Evolutionary conservation across 2,113 vertebrate species (phyloP), one percentile per base, ranked within the genome.

Genomic region (Microcebus jonahi): DNA sequence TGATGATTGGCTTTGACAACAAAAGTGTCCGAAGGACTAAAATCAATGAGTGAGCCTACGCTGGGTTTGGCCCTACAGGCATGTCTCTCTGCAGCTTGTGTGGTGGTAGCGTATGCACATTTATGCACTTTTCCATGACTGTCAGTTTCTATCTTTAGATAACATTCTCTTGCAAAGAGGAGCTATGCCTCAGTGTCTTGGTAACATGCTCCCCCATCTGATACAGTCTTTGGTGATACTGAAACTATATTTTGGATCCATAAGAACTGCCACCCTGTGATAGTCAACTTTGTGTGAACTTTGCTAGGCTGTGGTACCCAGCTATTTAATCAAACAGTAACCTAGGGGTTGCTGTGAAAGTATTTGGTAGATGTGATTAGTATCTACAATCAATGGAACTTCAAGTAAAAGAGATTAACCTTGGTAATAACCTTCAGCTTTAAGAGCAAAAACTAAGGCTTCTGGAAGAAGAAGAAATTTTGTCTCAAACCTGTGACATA

Each of bases 401-500:
- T 84, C 63, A 39, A 71, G 12, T 67, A 39, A 90, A 70, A 9
- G 34, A 39, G 15, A 45, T 94, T 27, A 84, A 17, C 20, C 25
- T 27, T 34, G 36, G 53, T 88, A 42, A 83, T 42, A 50, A 63
- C 61, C 11, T 63, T 63, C 25, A 63, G 14, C 5, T 8, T 59
- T 81, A 50, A 76, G 11, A 76, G 48, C 29, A 36, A 88, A 91
- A 50, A 11, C 27, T 73, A 23, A 91, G 6, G 4, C 81, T 92
- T 97, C 21, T 20, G 8, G 36, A 88, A n/a, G 31, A 88, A 91
- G 71, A 91, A 55, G 59, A 96, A 86, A 75, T 75, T 80, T 0
- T 27, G 14, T 12, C n/a, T 76, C 14, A 55, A 86, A 27, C 53
- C 39, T 45, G 6, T 55, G 34, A 45, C 3, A 8, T 8, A 53